Percentiles rank a stretch among this genome's conserved stretches.
Evolutionary conservation across 2,797 vertebrate genomes (phyloP).

Genomic region (Ctenochaetus hawaiiensis): DNA sequence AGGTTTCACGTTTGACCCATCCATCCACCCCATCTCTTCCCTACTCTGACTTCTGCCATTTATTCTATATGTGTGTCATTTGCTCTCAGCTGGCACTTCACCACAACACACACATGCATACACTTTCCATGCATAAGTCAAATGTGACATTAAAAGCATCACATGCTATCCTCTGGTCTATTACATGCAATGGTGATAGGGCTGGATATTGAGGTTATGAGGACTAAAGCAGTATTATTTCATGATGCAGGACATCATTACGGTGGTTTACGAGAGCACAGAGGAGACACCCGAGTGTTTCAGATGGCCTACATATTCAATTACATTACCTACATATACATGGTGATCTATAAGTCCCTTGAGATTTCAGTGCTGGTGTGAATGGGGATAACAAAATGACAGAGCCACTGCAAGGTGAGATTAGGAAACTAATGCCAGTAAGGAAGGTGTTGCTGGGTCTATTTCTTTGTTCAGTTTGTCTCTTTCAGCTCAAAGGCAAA

Average conservation of each 20-base stretch:
- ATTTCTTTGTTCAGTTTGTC: slow-evolving; percentile 40
- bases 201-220: background rate
- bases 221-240: background rate
- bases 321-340: slow-evolving; percentile 15
- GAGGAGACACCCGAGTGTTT: background rate
- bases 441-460: slow-evolving; percentile 54
- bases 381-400: slow-evolving; percentile 45
- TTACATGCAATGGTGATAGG: background rate
- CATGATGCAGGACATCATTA: background rate
- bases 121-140: too few species aligned
- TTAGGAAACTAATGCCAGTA: slow-evolving; percentile 37
- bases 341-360: slow-evolving; percentile 14
- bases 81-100: too few species aligned
- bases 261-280: background rate
- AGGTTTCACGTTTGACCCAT: too few species aligned
- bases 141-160: too few species aligned
- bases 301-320: slow-evolving; percentile 26
- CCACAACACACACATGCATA: too few species aligned
- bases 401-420: slow-evolving; percentile 38
- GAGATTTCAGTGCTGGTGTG: slow-evolving; percentile 38
- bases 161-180: too few species aligned
- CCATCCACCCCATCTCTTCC: too few species aligned
- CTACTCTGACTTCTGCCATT: too few species aligned
- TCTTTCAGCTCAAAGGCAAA: slow-evolving; percentile 44
- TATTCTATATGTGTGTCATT: too few species aligned